Base-by-base conservation (phyloP, 1,140 invertebrate genomes). In the Atta texana region DNA sequence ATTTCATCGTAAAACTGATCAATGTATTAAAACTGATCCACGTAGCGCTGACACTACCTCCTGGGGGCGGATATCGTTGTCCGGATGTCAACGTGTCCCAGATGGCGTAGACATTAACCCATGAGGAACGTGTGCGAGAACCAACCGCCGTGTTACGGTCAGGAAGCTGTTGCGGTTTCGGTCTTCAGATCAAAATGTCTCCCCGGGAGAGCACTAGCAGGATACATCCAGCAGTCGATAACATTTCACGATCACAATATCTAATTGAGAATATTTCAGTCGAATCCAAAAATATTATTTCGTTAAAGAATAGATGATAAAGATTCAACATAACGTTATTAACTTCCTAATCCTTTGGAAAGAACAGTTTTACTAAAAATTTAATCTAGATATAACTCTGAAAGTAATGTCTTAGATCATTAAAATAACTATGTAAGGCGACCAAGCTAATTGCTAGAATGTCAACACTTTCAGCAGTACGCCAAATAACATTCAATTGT, bases 61-160 rank as follows among this genome's bases (percentile, higher is more conserved):
- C 80, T 59, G 14, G 4, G 85, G 88, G 76, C 87, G 31, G 69
- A 77, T 57, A 74, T 71, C 86, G 68, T 59, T 51, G 72, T 81
- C 55, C 86, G 78, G 72, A 86, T 87, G 89, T 91, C 90, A 86
- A 78, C 71, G 88, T 82, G 87, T 90, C 78, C 89, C 89, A 91
- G 89, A 88, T 91, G 90, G 76, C 81, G n/a, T 18, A 71, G 89
- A 91, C 90, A 87, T 91, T 89, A 89, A 84, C 87, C 63, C 88
- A 49, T 72, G 61, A 66, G 89, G 61, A 75, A 87, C 80, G 87
- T 85, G 78, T 68, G 51, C 80, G 66, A 80, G 61, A 71, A 85
- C 87, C 66, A 68, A 89, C 87, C 85, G 49, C 75, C 63, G 81
- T 72, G 85, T 87, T 89, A 75, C 61, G 64, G 66, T 91, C 76